Base-by-base conservation (phyloP, 2,797 vertebrate genomes). In the Sciurus vulgaris region DNA sequence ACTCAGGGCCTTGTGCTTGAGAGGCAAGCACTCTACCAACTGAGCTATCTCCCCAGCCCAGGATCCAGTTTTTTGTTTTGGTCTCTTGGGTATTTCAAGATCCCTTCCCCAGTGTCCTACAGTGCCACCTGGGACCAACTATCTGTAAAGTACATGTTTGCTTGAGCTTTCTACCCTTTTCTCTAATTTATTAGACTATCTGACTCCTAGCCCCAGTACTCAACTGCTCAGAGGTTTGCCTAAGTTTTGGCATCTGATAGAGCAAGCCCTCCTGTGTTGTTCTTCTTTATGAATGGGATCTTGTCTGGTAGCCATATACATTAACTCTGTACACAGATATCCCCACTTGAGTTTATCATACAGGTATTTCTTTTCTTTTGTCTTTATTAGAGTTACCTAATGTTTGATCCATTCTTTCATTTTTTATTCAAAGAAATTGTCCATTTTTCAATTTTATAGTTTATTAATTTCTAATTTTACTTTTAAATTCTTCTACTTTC, bases 381-480 rank as follows among this genome's bases (percentile, higher is more conserved):
- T 78, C 41, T 89, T 77, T 61, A 4, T 84, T 90, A 77, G 22
- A 0, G 17, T 70, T 65, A 61, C 6, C 63, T 77, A 61, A 49
- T 63, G 30, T 77, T 88, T 72, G 30, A 69, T 51, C n/a, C 38
- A 69, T 38, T 77, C 24, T 61, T 3, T 88, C 5, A 61, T 41
- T 47, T 84, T 92, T 54, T 54, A 91, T 86, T 72, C 41, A 72
- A 73, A 84, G 79, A 76, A 84, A 78, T 10, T 70, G 11, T 79
- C 44, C 28, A 51, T 35, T 87, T 87, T n/a, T 81, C 24, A 30
- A 4, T 69, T 54, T 77, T 70, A 63, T 0, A 63, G 22, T 84
- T 51, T n/a, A 84, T 59, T 77, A 59, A 72, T 77, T 47, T 77
- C 15, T 56, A 47, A 76, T 77, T 84, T 61, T 38, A 88, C 61